A percentile compares a stretch with the other conserved stretches of the same genome.
Conservation (phyloP, 2,113 vertebrate genomes). For the Malurus alboscapulatus region DNA sequence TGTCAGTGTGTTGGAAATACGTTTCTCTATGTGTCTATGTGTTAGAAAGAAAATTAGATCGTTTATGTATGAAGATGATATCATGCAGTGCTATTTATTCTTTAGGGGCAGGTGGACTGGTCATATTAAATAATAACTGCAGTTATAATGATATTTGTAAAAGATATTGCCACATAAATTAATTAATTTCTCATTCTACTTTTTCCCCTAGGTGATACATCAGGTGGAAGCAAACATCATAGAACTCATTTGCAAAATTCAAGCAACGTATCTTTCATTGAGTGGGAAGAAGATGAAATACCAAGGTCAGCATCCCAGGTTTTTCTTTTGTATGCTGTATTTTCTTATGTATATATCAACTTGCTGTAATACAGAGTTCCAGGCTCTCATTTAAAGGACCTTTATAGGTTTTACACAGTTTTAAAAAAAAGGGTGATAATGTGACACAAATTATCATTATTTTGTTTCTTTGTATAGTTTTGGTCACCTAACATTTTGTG, state of each 20-base stretch:
- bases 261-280: slow-evolving; percentile 70
- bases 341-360: neutral
- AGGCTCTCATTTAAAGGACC: neutral
- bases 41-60: neutral
- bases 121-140: neutral
- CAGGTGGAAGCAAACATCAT: slow-evolving; percentile 38
- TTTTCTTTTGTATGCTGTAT: neutral
- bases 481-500: neutral
- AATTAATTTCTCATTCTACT: neutral
- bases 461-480: neutral
- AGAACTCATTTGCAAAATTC: slow-evolving; percentile 74
- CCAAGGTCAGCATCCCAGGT: slow-evolving; percentile 82
- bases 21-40: neutral
- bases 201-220: slow-evolving; percentile 65
- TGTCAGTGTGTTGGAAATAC: neutral
- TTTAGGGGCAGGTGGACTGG: neutral
- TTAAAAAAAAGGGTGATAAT: neutral
- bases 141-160: neutral
- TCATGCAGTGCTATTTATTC: neutral
- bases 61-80: neutral
- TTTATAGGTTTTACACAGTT: neutral
- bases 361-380: neutral
- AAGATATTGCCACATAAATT: neutral
- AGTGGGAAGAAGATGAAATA: slow-evolving; percentile 88
- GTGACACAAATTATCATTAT: neutral